Evolutionary conservation across 2,113 vertebrate genomes (phyloP), one percentile per base, ranked within the genome.

Genomic region (Benitochromis conjunctus): DNA sequence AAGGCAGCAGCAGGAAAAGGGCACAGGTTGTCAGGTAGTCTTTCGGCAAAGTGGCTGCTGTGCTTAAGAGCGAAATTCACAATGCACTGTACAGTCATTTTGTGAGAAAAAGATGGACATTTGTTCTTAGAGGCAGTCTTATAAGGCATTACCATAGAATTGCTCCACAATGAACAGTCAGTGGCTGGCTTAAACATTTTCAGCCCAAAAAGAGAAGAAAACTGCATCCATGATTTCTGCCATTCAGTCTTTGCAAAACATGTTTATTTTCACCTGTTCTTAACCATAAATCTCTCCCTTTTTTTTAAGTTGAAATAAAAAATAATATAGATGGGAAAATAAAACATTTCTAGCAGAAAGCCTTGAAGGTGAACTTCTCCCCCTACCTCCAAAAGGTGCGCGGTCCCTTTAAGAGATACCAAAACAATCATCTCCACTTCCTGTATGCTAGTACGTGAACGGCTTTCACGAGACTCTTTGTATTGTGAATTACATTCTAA

Each of bases 321-420:
- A 24, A 76, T 29, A 48, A 48, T 46, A 71, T 46, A 6, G 13
- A 74, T 74, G 14, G 21, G 0, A n/a, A 76, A 19, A 76, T 51
- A n/a, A 76, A n/a, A 16, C 21, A 11, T 21, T 36, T 31, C 4
- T 13, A 34, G 18, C 29, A 34, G 41, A 54, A 36, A 1, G 29
- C 19, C 29, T 19, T 12, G 14, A 76, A 31, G 43, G 43, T 29
- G 19, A 51, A 51, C 6, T 10, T 76, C 26, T 21, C 14, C 3
- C 57, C 14, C 2, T 9, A 21, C n/a, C 51, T 9, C 1, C 4
- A 71, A 85, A 87, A 3, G 4, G 51, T 79, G 85, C 57, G 78
- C 85, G 77, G 91, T 19, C 80, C 90, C 94, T 95, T 95, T 95
- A 95, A 95, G 89, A 89, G 38, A 85, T 4, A 1, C n/a, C 78